Evolutionary conservation across 2,888 invertebrate species (phyloP), one percentile per base, ranked within the genome.

Genomic region (Ennomos fuscantarius): DNA sequence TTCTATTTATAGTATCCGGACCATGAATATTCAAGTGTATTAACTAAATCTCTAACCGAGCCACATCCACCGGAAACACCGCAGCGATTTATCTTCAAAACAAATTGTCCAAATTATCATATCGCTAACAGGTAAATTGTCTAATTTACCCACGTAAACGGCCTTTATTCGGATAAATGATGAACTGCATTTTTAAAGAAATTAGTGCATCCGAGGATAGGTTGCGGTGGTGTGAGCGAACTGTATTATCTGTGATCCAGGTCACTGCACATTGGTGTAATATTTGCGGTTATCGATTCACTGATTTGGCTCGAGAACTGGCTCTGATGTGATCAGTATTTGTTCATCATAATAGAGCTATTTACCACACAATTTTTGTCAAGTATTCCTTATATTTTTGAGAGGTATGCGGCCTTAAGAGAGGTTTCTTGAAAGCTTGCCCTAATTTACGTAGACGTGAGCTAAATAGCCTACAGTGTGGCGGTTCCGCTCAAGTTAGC

Each of bases 71-170:
- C 55, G 56, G 61, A 42, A 63, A 46, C 50, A 34, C 47, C 11
- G 50, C 53, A 33, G 53, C 56, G 50, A 58, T 65, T 59, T 62
- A 55, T 50, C 55, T 58, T 41, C 10, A 44, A 35, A 60, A 63
- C 55, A 41, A 66, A 66, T 60, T 58, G 60, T 46, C 48, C 37
- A 42, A 62, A 66, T 63, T 63, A 66, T 66, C 66, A 66, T 66
- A 66, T 63, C 62, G 44, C 40, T 36, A 45, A 60, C 62, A 65
- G 58, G 65, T 62, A 37, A 60, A 47, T 47, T 43, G 50, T 8
- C 48, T 58, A 47, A 64, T 55, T 60, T 52, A 53, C 24, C 45
- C 39, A 47, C 32, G 48, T 39, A 42, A 46, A 57, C 43, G 36
- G 12, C 12, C 56, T 43, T 39, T 35, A 31, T 13, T 31, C 12